These are phyloP conservation scores for Chymomyza procnemis DNA, from an alignment of 2,888 invertebrate species.

Conservation along the genomic window DNA sequence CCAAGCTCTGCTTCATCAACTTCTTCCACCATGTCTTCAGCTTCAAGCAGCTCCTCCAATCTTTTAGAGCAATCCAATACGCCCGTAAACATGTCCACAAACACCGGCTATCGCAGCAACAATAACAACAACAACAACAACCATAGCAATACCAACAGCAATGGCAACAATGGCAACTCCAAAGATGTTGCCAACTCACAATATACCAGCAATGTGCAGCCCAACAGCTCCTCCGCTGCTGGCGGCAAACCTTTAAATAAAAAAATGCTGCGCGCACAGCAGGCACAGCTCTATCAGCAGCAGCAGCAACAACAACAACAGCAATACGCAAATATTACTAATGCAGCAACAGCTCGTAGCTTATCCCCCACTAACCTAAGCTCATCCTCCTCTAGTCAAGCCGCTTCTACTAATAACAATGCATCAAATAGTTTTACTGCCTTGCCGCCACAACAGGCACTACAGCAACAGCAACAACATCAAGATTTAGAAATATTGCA, in stretches of 20 bases:
- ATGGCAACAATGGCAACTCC: conserved; percentile 18
- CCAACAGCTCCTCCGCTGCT: conserved; percentile 29
- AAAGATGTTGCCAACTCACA: conserved; percentile 30
- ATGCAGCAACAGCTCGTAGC: conserved; percentile 23
- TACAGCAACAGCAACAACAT: conserved; percentile 50
- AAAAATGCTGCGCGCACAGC: conserved; percentile 77
- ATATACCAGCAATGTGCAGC: conserved; percentile 37
- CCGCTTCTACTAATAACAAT: not conserved
- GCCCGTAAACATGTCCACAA: conserved; percentile 64
- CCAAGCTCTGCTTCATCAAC: conserved; percentile 47
- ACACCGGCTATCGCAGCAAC: conserved; percentile 10
- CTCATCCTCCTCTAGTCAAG: conserved; percentile 29
- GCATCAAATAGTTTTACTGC: conserved; percentile 21
- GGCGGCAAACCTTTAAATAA: conserved; percentile 73
- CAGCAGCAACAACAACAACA: conserved; percentile 65
- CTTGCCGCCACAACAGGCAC: conserved; percentile 24
- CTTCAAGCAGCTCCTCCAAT: conserved; percentile 29
- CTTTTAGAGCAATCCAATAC: conserved; percentile 38
- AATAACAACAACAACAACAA: conserved; percentile 33
- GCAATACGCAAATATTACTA: conserved; percentile 31
- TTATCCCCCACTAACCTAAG: conserved; percentile 47
- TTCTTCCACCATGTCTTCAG: conserved; percentile 47
- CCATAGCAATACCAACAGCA: conserved; percentile 27
- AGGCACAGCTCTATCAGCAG: conserved; percentile 72
- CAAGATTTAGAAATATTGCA: conserved; percentile 75